Conservation (phyloP, 2,888 invertebrate genomes). For the Drosophila antonietae region DNA sequence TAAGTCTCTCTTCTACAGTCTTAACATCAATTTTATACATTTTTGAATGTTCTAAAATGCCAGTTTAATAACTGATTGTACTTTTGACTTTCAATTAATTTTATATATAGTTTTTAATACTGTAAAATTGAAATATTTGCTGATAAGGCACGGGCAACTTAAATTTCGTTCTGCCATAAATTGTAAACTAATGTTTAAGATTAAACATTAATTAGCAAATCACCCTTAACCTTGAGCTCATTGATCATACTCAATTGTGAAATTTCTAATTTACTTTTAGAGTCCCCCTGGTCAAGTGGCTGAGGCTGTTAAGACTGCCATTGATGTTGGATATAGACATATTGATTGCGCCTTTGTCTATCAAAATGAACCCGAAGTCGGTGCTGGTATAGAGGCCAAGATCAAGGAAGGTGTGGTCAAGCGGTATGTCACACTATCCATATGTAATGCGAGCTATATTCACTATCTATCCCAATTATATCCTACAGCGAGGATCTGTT, state of each 20-base stretch:
- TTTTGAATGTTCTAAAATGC: background rate
- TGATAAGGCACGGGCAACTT: slow-evolving; percentile 12
- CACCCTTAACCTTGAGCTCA: background rate
- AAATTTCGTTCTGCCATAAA: background rate
- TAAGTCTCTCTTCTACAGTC: background rate
- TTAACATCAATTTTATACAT: background rate
- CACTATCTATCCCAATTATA: background rate
- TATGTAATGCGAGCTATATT: background rate
- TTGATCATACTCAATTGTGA: background rate
- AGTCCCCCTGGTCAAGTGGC: slow-evolving; percentile 89
- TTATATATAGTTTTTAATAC: background rate
- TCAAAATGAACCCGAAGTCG: slow-evolving; percentile 91
- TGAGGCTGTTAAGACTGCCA: slow-evolving; percentile 89
- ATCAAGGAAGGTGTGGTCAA: slow-evolving; percentile 88
- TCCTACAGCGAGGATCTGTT: slow-evolving; percentile 87
- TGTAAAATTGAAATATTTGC: background rate
- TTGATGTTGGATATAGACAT: slow-evolving; percentile 91
- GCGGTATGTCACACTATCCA: slow-evolving; percentile 84
- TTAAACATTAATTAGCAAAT: slow-evolving; percentile 9
- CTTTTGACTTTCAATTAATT: background rate
- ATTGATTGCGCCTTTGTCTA: slow-evolving; percentile 91
- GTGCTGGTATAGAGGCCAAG: slow-evolving; percentile 88
- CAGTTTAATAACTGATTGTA: background rate
- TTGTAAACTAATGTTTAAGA: slow-evolving; percentile 3
- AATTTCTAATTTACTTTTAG: slow-evolving; percentile 50